Percentiles rank a stretch among this genome's conserved stretches.
Conservation (phyloP, 2,113 vertebrate species). For the Brachypodius melanocephalos region DNA sequence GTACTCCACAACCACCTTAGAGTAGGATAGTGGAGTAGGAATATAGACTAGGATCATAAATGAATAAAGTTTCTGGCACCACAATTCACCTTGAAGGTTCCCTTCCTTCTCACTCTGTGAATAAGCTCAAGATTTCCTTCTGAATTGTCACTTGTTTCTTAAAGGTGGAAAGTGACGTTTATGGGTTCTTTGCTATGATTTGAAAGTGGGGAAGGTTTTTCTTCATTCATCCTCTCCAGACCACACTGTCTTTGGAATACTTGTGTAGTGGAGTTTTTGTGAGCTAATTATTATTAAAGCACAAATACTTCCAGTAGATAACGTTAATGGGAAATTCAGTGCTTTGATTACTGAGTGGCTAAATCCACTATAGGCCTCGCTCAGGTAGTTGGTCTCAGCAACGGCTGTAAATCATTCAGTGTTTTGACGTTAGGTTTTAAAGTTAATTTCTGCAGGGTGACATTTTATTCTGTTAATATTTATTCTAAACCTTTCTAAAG, state of each 20-base stretch:
- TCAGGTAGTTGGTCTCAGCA: not conserved
- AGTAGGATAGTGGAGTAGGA: constrained; percentile 24
- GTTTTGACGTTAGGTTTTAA: not conserved
- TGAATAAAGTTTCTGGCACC: constrained; percentile 46
- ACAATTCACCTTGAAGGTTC: constrained; percentile 46
- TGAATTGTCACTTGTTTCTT: constrained; percentile 66
- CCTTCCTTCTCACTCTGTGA: not conserved
- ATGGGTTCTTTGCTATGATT: not conserved
- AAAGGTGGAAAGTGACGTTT: not conserved
- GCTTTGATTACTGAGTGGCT: not conserved
- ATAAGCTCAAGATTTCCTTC: constrained; percentile 61
- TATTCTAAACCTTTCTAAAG: no score
- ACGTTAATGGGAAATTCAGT: not conserved
- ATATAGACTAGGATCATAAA: constrained; percentile 46
- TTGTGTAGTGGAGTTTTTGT: not conserved
- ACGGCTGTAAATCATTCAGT: not conserved
- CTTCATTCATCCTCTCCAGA: constrained; percentile 34
- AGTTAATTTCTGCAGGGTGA: not conserved
- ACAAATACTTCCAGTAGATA: not conserved
- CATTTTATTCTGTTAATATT: not conserved
- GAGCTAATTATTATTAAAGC: not conserved
- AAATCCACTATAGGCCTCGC: not conserved
- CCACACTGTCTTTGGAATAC: constrained; percentile 33
- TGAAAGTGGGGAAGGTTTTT: constrained; percentile 22
- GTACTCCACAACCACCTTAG: not conserved